Evolutionary conservation across 2,888 invertebrate species (phyloP).

Genomic region (Anodontia alba): DNA sequence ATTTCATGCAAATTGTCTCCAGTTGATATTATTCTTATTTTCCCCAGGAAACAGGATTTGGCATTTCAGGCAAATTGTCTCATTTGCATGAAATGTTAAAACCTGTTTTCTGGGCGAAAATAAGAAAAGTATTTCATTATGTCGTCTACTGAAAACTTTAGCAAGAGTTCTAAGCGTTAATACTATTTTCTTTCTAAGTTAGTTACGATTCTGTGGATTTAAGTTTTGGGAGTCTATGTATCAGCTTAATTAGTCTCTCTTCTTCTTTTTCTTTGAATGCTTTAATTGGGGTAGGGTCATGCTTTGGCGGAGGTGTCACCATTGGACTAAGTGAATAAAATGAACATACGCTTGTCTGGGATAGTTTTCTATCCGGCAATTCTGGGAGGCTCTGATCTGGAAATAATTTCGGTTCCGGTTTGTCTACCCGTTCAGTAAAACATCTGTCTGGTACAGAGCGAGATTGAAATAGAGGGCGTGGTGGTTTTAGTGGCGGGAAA

Average conservation of each 20-base stretch:
- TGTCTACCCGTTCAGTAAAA: neutral
- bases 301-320: slow-evolving; percentile 30
- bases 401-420: neutral
- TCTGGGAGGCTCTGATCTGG: neutral
- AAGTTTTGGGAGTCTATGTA: slow-evolving; percentile 34
- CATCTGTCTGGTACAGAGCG: neutral
- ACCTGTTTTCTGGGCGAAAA: too few relatives aligned
- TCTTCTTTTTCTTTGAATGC: slow-evolving; percentile 1
- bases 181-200: too few relatives aligned
- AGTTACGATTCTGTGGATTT: neutral
- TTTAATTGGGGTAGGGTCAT: neutral
- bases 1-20: too few relatives aligned
- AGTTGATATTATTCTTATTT: too few relatives aligned
- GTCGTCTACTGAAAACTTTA: too few relatives aligned
- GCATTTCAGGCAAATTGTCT: too few relatives aligned
- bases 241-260: slow-evolving; percentile 13
- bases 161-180: too few relatives aligned
- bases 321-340: slow-evolving; percentile 37
- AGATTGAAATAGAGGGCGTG: slow-evolving; percentile 21
- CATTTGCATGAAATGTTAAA: too few relatives aligned
- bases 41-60: too few relatives aligned
- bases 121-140: too few relatives aligned
- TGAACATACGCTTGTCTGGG: slow-evolving; percentile 34
- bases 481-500: slow-evolving; percentile 44
- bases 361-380: neutral